phyloP scores from a whole-genome alignment of 1,140 invertebrate species.

The Pseudomyrmex flavicornis region DNA sequence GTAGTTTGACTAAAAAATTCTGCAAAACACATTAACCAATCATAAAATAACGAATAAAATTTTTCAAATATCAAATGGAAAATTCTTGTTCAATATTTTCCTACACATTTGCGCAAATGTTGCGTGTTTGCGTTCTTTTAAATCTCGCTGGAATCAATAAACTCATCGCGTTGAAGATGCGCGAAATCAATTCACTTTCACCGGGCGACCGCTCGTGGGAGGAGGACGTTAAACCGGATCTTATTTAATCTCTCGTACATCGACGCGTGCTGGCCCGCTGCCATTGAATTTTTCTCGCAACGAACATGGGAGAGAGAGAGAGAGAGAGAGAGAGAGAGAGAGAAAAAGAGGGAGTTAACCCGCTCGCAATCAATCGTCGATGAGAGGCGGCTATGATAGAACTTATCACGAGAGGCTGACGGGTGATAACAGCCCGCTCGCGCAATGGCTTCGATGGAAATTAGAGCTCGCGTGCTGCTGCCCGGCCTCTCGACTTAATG shows the following conservation, averaged over 20 bases:
- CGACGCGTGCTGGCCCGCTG: not conserved
- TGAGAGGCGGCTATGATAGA: conserved; percentile 47
- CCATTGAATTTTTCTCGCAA: conserved; percentile 13
- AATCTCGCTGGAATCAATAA: not conserved
- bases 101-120: too few species aligned
- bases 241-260: not conserved
- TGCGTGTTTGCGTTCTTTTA: not conserved
- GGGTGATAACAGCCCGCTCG: conserved; percentile 37
- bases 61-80: not conserved
- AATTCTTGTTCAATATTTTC: not conserved
- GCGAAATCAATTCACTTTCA: not conserved
- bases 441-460: conserved; percentile 47
- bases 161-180: too few species aligned
- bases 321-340: not conserved
- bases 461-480: conserved; percentile 66
- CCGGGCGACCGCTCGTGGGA: conserved; percentile 37
- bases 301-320: too few species aligned
- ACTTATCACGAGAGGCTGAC: conserved; percentile 41
- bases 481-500: conserved; percentile 43
- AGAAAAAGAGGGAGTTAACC: not conserved
- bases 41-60: not conserved
- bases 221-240: conserved; percentile 13
- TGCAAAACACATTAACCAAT: too few species aligned
- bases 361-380: conserved; percentile 33
- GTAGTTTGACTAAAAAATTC: too few species aligned